Evolutionary conservation across 2,888 invertebrate genomes (phyloP).

Genomic region (Oxycera nigricornis): DNA sequence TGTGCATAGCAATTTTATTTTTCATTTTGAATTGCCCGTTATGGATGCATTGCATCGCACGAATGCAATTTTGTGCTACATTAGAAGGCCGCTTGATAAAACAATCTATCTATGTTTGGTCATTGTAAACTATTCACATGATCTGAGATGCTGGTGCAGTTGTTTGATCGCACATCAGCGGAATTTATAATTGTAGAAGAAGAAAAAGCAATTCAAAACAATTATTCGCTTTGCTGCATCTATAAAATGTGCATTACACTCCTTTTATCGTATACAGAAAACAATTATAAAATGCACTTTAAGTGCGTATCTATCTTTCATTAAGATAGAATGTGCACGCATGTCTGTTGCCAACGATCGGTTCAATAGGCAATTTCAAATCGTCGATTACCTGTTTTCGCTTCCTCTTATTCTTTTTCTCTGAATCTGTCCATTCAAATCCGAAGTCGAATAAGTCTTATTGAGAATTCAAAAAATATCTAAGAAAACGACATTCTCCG

Average conservation of each 20-base stretch:
- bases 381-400: not conserved
- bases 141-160: no score
- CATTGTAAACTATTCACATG: no score
- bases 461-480: no score
- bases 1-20: no score
- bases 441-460: no score
- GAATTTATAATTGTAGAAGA: not conserved
- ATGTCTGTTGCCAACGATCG: not conserved
- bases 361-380: not conserved
- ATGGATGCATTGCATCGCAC: no score
- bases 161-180: no score
- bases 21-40: no score
- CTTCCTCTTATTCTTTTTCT: no score
- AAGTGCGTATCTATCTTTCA: not conserved
- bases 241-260: not conserved
- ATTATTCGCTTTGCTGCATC: not conserved
- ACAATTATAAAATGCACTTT: constrained; percentile 20
- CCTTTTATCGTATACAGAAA: not conserved
- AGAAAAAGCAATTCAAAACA: constrained; percentile 3
- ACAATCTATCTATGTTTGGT: no score
- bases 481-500: no score
- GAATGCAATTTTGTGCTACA: constrained; percentile 2
- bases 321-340: not conserved
- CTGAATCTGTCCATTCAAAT: no score
- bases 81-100: constrained; percentile 13